Evolutionary conservation across 2,113 vertebrate species (phyloP), one percentile per base, ranked within the genome.

Genomic region (Mixornis gularis): DNA sequence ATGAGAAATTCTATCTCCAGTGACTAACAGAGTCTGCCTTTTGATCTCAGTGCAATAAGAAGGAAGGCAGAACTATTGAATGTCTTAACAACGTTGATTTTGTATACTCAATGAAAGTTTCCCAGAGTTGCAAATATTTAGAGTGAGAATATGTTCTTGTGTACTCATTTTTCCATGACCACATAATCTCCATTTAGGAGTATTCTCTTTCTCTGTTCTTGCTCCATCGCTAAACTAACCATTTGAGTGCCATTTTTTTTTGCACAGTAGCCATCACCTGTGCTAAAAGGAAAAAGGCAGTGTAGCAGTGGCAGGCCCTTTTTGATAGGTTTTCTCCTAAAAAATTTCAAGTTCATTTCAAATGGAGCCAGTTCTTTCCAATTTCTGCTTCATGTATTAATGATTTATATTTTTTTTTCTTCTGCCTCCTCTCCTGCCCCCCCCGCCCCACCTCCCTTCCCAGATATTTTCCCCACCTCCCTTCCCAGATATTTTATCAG

Each of bases 51-150:
- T 74, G 85, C 63, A 90, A 71, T 87, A 90, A 88, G 62, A 89
- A 86, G 32, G 36, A 77, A 92, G 86, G 79, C 74, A 93, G 80
- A 96, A 15, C 83, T 87, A 59, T 20, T 58, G 49, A 66, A 88
- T 89, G 11, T 90, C 79, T 93, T 94, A 95, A 95, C 81, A 88
- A 82, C 82, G 77, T 95, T 95, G 76, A 91, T 94, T 93, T 72
- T 95, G 24, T 78, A 71, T 89, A 90, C 51, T 81, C 72, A 82
- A 18, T 79, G 74, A 80, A 95, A 81, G 32, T 53, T 89, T 92
- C 56, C 40, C 21, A 56, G 72, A 87, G 94, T 1, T 88, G 64
- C 79, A 93, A 96, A 94, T 91, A 95, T 93, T 95, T 95, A 88
- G 63, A 90, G 13, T 82, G 56, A 68, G 6, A 64, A 15, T 70